Conservation (phyloP, 2,113 vertebrate genomes). For the Ornithorhynchus anatinus region DNA sequence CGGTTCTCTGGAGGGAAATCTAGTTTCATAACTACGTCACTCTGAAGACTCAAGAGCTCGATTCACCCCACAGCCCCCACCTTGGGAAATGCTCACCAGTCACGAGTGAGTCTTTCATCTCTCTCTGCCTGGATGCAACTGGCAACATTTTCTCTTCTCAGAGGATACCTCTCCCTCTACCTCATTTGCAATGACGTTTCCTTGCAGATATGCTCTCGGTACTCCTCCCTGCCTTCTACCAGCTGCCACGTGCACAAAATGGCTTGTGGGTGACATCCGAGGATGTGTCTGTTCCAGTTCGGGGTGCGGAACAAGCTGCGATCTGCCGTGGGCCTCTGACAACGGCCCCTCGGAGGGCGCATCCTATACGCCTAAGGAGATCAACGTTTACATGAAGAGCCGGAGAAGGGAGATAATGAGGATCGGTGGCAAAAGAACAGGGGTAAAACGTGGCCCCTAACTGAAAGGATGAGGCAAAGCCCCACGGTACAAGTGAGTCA, state of each 20-base stretch:
- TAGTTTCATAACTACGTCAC: slow-evolving; percentile 19
- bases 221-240: neutral
- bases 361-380: neutral
- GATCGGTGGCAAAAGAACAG: neutral
- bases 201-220: slow-evolving; percentile 21
- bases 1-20: slow-evolving; percentile 31
- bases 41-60: neutral
- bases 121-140: slow-evolving; percentile 2
- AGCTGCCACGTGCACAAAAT: neutral
- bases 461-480: slow-evolving; percentile 28
- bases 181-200: slow-evolving; percentile 22
- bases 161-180: slow-evolving; percentile 32
- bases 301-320: neutral
- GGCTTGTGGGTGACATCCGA: slow-evolving; percentile 1
- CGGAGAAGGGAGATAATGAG: neutral
- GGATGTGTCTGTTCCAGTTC: neutral
- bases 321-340: neutral
- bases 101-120: neutral
- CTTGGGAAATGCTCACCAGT: neutral
- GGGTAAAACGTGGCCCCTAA: slow-evolving; percentile 22
- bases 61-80: neutral
- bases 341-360: neutral
- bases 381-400: neutral
- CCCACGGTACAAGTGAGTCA: slow-evolving; percentile 38
- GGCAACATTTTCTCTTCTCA: slow-evolving; percentile 36